A percentile compares a stretch with the other conserved stretches of the same genome.
These are phyloP conservation scores for Euura lappo DNA, from an alignment of 1,140 invertebrate genomes.

Conservation along the genomic window DNA sequence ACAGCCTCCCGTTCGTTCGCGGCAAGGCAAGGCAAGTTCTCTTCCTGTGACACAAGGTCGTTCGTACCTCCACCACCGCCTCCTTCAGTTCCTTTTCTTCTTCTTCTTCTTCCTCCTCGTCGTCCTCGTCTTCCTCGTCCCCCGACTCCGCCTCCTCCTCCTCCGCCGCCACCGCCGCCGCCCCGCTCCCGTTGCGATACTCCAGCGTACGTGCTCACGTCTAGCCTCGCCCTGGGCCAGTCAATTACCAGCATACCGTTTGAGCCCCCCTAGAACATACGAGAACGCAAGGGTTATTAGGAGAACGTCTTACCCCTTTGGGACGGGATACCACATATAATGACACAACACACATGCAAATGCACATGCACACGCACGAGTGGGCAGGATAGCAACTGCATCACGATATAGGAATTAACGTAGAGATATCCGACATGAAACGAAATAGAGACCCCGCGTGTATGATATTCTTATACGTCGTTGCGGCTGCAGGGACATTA, in stretches of 20 bases:
- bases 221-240: slow-evolving; percentile 5
- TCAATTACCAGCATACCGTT: slow-evolving; percentile 5
- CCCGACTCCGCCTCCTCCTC: not conserved
- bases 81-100: not conserved
- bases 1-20: not conserved
- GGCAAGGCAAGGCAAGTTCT: not conserved
- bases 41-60: not conserved
- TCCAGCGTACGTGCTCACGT: not conserved
- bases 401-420: too few species aligned
- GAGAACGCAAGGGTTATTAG: not conserved
- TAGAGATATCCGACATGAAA: too few species aligned
- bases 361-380: too few species aligned
- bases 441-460: too few species aligned
- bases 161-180: not conserved
- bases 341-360: too few species aligned
- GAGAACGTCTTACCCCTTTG: not conserved
- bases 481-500: too few species aligned
- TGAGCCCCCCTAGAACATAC: not conserved
- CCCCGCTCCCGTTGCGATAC: not conserved
- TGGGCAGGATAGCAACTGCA: too few species aligned
- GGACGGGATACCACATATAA: too few species aligned
- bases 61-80: not conserved
- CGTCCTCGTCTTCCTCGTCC: not conserved
- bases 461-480: too few species aligned
- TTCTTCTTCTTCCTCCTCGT: slow-evolving; percentile 1